These are phyloP conservation scores for Parnassius glacialis DNA, from an alignment of 2,888 invertebrate genomes.

Conservation along the genomic window DNA sequence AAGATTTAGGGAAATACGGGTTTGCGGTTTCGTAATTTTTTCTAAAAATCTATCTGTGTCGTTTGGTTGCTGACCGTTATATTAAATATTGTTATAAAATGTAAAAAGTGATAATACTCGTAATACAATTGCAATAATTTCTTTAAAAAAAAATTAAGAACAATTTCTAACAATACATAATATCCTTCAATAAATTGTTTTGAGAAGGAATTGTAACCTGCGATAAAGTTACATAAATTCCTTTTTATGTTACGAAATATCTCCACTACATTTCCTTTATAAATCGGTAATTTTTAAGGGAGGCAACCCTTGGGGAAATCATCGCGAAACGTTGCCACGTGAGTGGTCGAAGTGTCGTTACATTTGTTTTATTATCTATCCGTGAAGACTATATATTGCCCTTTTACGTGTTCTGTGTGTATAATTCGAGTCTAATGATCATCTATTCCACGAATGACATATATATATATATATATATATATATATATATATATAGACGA, in stretches of 20 bases:
- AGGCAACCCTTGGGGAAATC: conserved; percentile 35
- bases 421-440: conserved; percentile 4
- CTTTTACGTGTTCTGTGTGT: conserved; percentile 20
- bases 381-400: conserved; percentile 25
- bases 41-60: too few relatives aligned
- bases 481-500: too few relatives aligned
- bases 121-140: too few relatives aligned
- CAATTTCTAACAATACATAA: too few relatives aligned
- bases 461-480: not conserved
- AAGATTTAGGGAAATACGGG: too few relatives aligned
- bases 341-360: conserved; percentile 23
- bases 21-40: too few relatives aligned
- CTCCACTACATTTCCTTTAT: conserved; percentile 12
- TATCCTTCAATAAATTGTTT: too few relatives aligned
- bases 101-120: too few relatives aligned
- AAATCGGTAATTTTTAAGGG: conserved; percentile 8
- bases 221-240: conserved; percentile 7
- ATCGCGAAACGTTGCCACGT: conserved; percentile 25
- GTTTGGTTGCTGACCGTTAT: too few relatives aligned
- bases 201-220: not conserved
- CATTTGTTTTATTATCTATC: conserved; percentile 34
- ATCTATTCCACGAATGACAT: not conserved
- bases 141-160: too few relatives aligned
- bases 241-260: conserved; percentile 4
- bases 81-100: too few relatives aligned